Base-by-base conservation (phyloP, 2,113 vertebrate species). In the Myodes glareolus region DNA sequence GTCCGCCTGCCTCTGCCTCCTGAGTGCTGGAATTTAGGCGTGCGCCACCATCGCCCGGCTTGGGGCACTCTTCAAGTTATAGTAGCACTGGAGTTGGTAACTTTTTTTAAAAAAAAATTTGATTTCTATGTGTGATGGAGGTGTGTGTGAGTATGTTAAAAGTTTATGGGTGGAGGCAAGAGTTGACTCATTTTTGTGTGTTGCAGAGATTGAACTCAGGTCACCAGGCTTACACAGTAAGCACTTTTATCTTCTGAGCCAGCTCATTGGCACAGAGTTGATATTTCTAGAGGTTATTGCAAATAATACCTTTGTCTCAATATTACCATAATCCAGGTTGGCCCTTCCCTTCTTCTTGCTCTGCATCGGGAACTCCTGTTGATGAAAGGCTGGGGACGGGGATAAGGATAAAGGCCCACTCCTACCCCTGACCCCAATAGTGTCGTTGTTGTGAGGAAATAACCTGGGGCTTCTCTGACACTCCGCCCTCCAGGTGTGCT, bases 381-480 rank as follows among this genome's bases (percentile, higher is more conserved):
- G 42, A 33, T 94, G 86, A 61, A 90, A 92, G 75, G 10, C 39
- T 9, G 23, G 45, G 76, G 33, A 39, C 50, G 84, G 70, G 90
- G 80, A 45, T 61, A 31, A 81, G 42, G 58, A 14, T 93, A 8
- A 73, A 80, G 72, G 13, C 47, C 19, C 12, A 73, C 61, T 47
- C 61, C 65, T 82, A 36, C 78, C 68, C 81, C 87, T 94, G 7
- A 72, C 80, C 75, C 88, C 77, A 72, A 67, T n/a, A 77, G 63
- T 91, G 88, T 88, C 85, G 81, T 97, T 77, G 77, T 27, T 91
- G n/a, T 84, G 61, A 77, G 42, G 63, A 93, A 72, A 75, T 36
- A 70, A 88, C 80, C 52, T 67, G 27, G 86, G 45, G 45, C 63
- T 94, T 42, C 77, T 97, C 50, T 81, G 45, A 89, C 88, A 72